Evolutionary conservation across 2,888 invertebrate species (phyloP).

Genomic region (Ochlodes sylvanus): DNA sequence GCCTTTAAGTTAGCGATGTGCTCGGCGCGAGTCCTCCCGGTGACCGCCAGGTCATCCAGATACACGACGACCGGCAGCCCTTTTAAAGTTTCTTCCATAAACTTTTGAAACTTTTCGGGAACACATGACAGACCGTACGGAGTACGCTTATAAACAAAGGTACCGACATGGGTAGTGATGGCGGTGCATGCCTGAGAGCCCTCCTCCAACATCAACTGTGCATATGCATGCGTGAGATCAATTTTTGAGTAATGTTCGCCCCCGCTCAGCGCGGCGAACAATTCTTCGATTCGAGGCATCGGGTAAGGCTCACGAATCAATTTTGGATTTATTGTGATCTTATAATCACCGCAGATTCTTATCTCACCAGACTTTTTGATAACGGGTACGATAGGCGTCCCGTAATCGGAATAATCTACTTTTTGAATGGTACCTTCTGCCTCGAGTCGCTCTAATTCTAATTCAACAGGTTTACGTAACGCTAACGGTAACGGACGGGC

Average conservation of each 20-base stretch:
- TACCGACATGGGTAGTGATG: constrained; percentile 45
- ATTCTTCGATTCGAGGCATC: constrained; percentile 45
- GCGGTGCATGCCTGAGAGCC: constrained; percentile 43
- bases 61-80: constrained; percentile 39
- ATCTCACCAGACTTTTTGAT: constrained; percentile 38
- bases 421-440: constrained; percentile 36
- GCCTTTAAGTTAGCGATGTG: constrained; percentile 36
- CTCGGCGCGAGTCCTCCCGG: constrained; percentile 28
- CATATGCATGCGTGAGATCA: constrained; percentile 45
- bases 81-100: too few species aligned
- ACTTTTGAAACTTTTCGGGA: constrained; percentile 45
- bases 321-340: constrained; percentile 45
- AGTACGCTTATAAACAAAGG: constrained; percentile 44
- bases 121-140: constrained; percentile 44
- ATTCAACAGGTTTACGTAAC: constrained; percentile 35
- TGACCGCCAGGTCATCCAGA: constrained; percentile 43
- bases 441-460: constrained; percentile 37
- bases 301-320: constrained; percentile 43
- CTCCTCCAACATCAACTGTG: constrained; percentile 42
- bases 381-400: constrained; percentile 41
- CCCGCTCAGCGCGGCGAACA: constrained; percentile 45
- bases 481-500: constrained; percentile 39
- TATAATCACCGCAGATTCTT: constrained; percentile 44
- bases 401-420: constrained; percentile 41
- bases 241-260: constrained; percentile 48